Evolutionary conservation across 2,797 vertebrate genomes (phyloP).

Genomic region (Chanos chanos): DNA sequence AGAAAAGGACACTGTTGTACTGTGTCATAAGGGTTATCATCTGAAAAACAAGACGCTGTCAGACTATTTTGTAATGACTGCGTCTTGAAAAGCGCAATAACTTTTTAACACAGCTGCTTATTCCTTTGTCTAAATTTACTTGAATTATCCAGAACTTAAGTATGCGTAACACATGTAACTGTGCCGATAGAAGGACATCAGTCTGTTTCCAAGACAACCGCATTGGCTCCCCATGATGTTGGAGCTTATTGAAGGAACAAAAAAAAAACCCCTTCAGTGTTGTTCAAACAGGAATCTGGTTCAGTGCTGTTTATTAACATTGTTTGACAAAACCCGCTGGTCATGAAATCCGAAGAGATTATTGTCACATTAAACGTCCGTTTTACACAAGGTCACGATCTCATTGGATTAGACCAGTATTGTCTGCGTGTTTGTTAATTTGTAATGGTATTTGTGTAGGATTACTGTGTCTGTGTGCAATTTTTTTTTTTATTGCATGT

Average conservation of each 20-base stretch:
- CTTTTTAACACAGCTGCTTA: no score
- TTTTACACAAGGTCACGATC: background rate
- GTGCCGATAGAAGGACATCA: constrained; percentile 19
- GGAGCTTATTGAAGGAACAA: background rate
- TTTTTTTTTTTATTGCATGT: background rate
- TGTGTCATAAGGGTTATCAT: no score
- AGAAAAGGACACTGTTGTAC: no score
- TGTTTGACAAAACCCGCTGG: background rate
- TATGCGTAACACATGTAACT: constrained; percentile 17
- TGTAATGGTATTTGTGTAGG: background rate
- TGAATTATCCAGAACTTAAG: background rate
- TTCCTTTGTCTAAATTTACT: no score
- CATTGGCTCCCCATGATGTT: constrained; percentile 17
- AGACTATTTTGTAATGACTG: no score
- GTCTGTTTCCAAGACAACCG: constrained; percentile 50
- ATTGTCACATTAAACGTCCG: no score
- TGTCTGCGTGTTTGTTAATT: background rate
- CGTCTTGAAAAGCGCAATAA: no score
- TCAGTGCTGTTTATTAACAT: constrained; percentile 9
- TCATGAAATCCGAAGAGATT: background rate
- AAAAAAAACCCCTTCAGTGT: no score
- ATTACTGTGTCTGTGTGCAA: background rate
- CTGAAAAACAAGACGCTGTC: no score
- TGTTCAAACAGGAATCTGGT: constrained; percentile 1
- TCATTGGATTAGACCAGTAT: background rate